Evolutionary conservation across 2,888 invertebrate species (phyloP).

Genomic region (Pristionchus mayeri): DNA sequence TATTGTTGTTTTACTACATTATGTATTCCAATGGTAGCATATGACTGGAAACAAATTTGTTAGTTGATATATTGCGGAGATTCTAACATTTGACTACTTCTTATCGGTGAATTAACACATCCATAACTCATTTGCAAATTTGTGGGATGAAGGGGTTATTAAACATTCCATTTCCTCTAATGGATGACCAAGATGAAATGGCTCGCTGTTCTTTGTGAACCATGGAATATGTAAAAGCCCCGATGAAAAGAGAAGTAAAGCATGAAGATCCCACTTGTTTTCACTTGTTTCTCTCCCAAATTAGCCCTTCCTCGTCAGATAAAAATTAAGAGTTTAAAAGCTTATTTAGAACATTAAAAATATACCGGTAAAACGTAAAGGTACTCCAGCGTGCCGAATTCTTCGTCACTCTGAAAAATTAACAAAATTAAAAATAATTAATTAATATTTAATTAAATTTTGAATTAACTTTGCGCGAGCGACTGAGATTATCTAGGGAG

Average conservation of each 20-base stretch:
- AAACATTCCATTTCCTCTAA: background rate
- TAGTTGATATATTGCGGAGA: too few relatives aligned
- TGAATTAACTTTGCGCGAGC: background rate
- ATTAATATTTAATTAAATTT: slow-evolving; percentile 28
- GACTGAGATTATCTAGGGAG: background rate
- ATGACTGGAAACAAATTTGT: too few relatives aligned
- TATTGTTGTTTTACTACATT: background rate
- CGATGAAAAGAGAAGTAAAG: background rate
- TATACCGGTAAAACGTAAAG: slow-evolving; percentile 65
- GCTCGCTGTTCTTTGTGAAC: background rate
- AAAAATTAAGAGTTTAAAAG: background rate
- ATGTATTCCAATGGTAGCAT: too few relatives aligned
- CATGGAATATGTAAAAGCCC: background rate
- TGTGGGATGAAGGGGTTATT: background rate
- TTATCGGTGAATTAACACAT: too few relatives aligned
- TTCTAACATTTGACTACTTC: too few relatives aligned
- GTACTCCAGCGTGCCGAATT: slow-evolving; percentile 59
- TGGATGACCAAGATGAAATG: background rate
- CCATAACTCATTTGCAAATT: too few relatives aligned
- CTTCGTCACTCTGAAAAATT: slow-evolving; percentile 52
- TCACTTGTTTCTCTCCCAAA: slow-evolving; percentile 53
- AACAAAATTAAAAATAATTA: slow-evolving; percentile 3
- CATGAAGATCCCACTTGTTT: background rate
- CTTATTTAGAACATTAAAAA: too few relatives aligned
- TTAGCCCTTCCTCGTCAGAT: background rate